Evolutionary conservation across 2,113 vertebrate genomes (phyloP), one percentile per base, ranked within the genome.

Genomic region (Dicerorhinus sumatrensis): DNA sequence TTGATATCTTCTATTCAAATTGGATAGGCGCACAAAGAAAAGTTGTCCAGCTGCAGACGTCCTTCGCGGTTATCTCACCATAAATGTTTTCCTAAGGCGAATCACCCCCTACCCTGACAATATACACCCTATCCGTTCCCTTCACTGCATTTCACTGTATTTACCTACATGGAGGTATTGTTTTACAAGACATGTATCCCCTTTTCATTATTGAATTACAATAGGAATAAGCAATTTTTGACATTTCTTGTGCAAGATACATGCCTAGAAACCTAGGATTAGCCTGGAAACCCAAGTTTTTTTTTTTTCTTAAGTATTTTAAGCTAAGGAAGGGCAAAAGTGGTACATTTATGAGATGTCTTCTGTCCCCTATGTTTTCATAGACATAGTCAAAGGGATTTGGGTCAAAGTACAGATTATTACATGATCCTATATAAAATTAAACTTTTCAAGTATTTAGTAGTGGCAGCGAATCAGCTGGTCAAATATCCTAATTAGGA

Each of bases 21-120:
- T 72, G 31, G 33, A 60, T 62, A 6, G 29, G 17, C 94, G 7
- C 11, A 90, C 29, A 91, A n/a, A 75, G 16, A 84, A 62, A 92
- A 73, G 1, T 2, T 51, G 20, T 85, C 6, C 8, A 70, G 0
- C 13, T 25, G 4, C 60, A 73, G 3, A 70, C 2, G 1, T 36
- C 2, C 31, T 63, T 77, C 46, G n/a, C 31, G 77, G 9, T 4
- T 36, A 7, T 48, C 20, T 46, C 51, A 2, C 33, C 27, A 2
- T 4, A 54, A n/a, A 63, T 18, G 18, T 48, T n/a, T 79, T 67
- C 16, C 39, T 77, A 65, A 73, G 39, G 46, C 12, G 56, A 94
- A 18, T 67, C 13, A 2, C 73, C n/a, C 27, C 12, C 8, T 39
- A 29, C 65, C 2, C 12, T 92, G 10, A 11, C 13, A 29, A 39